Evolutionary conservation across 2,888 invertebrate genomes (phyloP).

Genomic region (Flabesymbios commensalis): DNA sequence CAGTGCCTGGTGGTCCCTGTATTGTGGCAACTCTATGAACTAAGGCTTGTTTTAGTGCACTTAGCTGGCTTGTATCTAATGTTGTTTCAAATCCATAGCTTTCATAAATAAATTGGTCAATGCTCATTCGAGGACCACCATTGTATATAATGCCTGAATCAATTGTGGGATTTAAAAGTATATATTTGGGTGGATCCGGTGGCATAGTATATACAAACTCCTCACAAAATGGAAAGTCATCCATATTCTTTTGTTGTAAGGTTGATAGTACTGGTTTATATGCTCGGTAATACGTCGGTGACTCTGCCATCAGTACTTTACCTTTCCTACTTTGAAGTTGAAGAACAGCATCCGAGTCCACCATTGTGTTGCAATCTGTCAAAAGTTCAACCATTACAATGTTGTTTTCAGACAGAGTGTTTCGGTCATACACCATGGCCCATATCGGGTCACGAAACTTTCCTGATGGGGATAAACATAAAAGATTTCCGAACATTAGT

Average conservation of each 20-base stretch:
- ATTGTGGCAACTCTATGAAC: conserved; percentile 76
- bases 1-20: conserved; percentile 85
- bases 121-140: neutral
- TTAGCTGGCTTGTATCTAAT: conserved; percentile 72
- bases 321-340: neutral
- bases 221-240: conserved; percentile 71
- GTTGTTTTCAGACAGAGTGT: conserved; percentile 9
- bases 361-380: conserved; percentile 11
- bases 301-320: conserved; percentile 70
- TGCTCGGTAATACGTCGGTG: conserved; percentile 77
- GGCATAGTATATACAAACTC: conserved; percentile 69
- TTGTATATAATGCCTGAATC: neutral
- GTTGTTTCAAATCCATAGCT: conserved; percentile 47
- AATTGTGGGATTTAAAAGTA: neutral
- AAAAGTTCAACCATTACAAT: conserved; percentile 25
- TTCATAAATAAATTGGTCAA: too few relatives aligned
- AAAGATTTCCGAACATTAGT: conserved; percentile 28
- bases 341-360: conserved; percentile 8
- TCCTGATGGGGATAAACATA: conserved; percentile 24
- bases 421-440: conserved; percentile 26
- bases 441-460: conserved; percentile 26
- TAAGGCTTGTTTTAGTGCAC: conserved; percentile 72
- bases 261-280: conserved; percentile 74
- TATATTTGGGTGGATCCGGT: conserved; percentile 51
- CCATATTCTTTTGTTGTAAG: conserved; percentile 67